Evolutionary conservation across 2,113 vertebrate species (phyloP), one percentile per base, ranked within the genome.

Genomic region (Rhea americana): DNA sequence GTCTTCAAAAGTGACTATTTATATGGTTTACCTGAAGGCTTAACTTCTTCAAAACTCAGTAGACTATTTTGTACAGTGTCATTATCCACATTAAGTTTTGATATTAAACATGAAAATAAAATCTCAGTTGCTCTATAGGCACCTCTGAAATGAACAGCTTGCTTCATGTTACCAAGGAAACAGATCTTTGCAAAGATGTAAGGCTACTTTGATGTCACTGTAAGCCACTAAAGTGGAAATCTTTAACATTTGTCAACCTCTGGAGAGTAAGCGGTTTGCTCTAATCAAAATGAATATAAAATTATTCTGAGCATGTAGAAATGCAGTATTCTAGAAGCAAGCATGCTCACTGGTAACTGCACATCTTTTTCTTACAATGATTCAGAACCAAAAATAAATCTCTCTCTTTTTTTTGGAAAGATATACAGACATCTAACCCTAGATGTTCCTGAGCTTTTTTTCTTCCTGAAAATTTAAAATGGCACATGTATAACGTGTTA

Each of bases 251-350:
- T 97, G 86, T 94, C 94, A 97, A 88, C 78, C 94, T 95, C 95
- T 96, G 93, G 92, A 96, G 93, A 95, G 43, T 92, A 96, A 97
- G 87, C 32, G 25, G 85, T 94, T 97, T 94, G 32, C 84, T 96
- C 81, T 96, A 97, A 97, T 97, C 94, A 97, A 97, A 98, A 97
- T 97, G 95, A 96, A 96, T 93, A 96, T 89, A 94, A 93, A 96
- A 96, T 97, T 96, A 97, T 97, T 97, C 95, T 95, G 77, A 96
- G 92, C 95, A 97, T 97, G 93, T 97, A 96, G 91, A 97, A 96
- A 97, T 96, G 94, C 95, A 96, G 94, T 79, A 91, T 93, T 95
- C 87, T 89, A 85, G 91, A 94, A 91, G 75, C 82, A 95, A 76
- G 93, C 67, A 82, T 85, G 93, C 90, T 89, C 91, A 41, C 66